Base-by-base conservation (phyloP, 2,113 vertebrate species). In the Lynx canadensis region DNA sequence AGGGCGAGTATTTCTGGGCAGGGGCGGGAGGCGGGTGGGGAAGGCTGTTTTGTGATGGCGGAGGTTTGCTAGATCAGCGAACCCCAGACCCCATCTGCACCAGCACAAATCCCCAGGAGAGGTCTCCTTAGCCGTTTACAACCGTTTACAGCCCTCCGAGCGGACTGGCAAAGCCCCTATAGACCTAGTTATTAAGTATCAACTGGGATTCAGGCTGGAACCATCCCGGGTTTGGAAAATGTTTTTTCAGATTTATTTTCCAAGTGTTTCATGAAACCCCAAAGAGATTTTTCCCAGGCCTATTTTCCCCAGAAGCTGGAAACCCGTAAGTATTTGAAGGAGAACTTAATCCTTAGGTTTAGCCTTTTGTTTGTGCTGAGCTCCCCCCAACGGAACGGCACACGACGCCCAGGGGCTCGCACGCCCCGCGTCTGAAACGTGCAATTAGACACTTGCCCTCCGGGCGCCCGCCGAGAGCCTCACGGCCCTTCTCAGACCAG, bases 201-300 rank as follows among this genome's bases (percentile, higher is more conserved):
- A 96, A 86, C 96, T 89, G 89, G 96, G 85, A 88, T 5, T 87
- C 57, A 21, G 76, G 60, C 71, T 68, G 71, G 87, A 71, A 68
- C 52, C 48, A 33, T 2, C 71, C 14, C 78, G 93, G 88, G 88
- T 82, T 93, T 86, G 79, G 95, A 94, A 97, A 95, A 91, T 68
- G 85, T 73, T 92, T 74, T 74, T 96, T 97, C 87, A 81, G 90
- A 91, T 92, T 94, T 95, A 60, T 84, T 96, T 96, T 93, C 97
- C 95, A 96, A 95, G 85, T 50, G 76, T 96, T 89, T 97, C 97
- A 98, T 79, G 96, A 96, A 97, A 94, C 93, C 97, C 71, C 95
- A 97, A 78, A 96, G 94, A 91, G 48, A 73, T 60, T 80, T 69
- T 97, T 98, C 95, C 87, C 87, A 95, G 87, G 94, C 92, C 60